Evolutionary conservation across 1,140 invertebrate species (phyloP).

Genomic region (Venturia canescens): DNA sequence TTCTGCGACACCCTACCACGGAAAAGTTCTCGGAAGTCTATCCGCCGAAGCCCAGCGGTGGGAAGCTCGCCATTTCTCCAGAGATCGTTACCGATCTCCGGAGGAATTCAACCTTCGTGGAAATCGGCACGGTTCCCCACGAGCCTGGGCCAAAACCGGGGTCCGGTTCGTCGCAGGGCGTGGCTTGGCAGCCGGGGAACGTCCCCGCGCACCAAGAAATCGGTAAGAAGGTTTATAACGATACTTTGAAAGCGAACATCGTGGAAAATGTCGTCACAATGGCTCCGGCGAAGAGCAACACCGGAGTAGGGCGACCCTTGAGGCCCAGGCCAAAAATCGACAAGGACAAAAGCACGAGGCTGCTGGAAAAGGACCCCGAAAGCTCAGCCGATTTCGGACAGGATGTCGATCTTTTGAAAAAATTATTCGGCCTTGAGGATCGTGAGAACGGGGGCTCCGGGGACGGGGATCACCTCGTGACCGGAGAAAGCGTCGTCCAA

Average conservation of each 20-base stretch:
- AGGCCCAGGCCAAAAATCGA: slow-evolving; percentile 67
- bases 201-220: slow-evolving; percentile 29
- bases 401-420: slow-evolving; percentile 60
- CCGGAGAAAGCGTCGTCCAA: background rate
- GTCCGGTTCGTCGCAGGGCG: background rate
- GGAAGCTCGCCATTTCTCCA: slow-evolving; percentile 52
- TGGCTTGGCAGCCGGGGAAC: slow-evolving; percentile 41
- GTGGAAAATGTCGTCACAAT: slow-evolving; percentile 68
- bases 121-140: slow-evolving; percentile 69
- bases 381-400: slow-evolving; percentile 34
- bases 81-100: slow-evolving; percentile 34
- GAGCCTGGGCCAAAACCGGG: slow-evolving; percentile 53
- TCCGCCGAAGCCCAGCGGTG: slow-evolving; percentile 53
- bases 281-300: slow-evolving; percentile 70
- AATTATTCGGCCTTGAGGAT: slow-evolving; percentile 60
- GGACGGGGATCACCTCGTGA: background rate
- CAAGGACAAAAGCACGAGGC: slow-evolving; percentile 54
- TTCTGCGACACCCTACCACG: slow-evolving; percentile 53
- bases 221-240: slow-evolving; percentile 67
- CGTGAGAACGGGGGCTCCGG: background rate
- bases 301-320: slow-evolving; percentile 67
- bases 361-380: slow-evolving; percentile 42
- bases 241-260: slow-evolving; percentile 69
- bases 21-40: slow-evolving; percentile 61
- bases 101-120: slow-evolving; percentile 70